These are phyloP conservation scores for Caenorhabditis sp. DNA, from an alignment of 2,888 invertebrate species.

Conservation along the genomic window DNA sequence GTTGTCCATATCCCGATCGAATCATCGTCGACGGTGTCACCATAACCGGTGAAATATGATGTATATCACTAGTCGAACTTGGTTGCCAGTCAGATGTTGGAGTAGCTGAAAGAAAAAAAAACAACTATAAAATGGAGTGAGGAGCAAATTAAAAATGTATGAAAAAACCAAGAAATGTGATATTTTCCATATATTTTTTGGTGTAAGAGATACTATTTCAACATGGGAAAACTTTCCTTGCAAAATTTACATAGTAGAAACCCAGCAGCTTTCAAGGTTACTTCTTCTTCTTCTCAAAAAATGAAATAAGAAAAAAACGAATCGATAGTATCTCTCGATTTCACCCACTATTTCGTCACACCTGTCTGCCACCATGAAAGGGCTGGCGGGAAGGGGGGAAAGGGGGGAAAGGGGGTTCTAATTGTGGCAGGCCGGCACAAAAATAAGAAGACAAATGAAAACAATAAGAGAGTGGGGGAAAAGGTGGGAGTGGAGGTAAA, in stretches of 20 bases:
- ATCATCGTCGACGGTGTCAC: constrained; percentile 7
- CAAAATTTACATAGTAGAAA: background rate
- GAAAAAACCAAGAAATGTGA: background rate
- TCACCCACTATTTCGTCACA: background rate
- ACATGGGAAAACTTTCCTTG: background rate
- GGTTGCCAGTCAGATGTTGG: constrained; percentile 28
- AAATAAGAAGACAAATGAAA: background rate
- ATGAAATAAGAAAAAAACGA: background rate
- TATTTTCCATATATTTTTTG: background rate
- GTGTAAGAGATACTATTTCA: background rate
- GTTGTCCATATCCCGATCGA: background rate
- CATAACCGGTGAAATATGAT: constrained; percentile 37
- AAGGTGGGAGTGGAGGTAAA: background rate
- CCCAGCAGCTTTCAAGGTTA: background rate
- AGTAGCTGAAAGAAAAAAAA: constrained; percentile 9
- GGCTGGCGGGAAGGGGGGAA: background rate
- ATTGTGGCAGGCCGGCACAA: too few species aligned
- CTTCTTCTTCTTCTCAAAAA: background rate
- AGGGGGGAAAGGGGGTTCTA: too few species aligned
- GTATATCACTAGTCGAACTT: constrained; percentile 21
- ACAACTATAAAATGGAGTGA: background rate
- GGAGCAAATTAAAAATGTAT: constrained; percentile 1
- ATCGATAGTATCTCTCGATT: background rate
- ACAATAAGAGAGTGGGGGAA: too few species aligned
- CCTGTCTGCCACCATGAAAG: background rate